phyloP scores from a whole-genome alignment of 2,113 vertebrate species.

The cattle (Bos taurus) region DNA sequence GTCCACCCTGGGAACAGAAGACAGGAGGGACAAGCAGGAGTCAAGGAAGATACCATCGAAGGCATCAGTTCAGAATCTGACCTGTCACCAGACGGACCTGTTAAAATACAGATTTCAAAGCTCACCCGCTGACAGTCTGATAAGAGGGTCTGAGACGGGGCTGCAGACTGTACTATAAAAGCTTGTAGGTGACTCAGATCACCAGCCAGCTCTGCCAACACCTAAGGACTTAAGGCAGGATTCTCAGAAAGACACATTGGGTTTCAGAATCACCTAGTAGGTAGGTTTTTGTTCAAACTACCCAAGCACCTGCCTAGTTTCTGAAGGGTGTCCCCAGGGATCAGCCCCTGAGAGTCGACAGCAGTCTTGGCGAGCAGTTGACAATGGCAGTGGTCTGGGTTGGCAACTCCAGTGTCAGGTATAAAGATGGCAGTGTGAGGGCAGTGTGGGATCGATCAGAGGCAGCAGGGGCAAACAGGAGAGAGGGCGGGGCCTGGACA shows the following conservation, averaged over 20 bases:
- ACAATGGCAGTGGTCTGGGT: background rate
- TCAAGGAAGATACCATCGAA: background rate
- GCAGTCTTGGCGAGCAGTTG: background rate
- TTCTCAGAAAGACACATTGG: background rate
- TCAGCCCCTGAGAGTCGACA: background rate
- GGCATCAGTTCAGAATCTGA: background rate
- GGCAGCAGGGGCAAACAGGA: background rate
- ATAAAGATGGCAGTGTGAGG: background rate
- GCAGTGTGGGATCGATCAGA: background rate
- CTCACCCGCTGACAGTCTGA: background rate
- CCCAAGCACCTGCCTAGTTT: background rate
- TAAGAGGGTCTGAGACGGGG: background rate
- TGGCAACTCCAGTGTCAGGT: background rate
- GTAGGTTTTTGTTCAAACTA: constrained; percentile 26
- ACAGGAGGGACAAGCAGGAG: background rate
- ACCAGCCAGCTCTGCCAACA: background rate
- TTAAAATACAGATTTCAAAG: background rate
- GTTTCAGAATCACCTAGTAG: constrained; percentile 12
- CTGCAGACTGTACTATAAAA: background rate
- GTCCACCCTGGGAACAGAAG: background rate
- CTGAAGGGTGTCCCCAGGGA: background rate
- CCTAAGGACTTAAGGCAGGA: background rate
- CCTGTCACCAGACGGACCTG: background rate
- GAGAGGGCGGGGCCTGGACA: background rate
- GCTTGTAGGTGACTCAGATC: background rate